Evolutionary conservation across 2,888 invertebrate genomes (phyloP).

Genomic region (Eilema sororculum): DNA sequence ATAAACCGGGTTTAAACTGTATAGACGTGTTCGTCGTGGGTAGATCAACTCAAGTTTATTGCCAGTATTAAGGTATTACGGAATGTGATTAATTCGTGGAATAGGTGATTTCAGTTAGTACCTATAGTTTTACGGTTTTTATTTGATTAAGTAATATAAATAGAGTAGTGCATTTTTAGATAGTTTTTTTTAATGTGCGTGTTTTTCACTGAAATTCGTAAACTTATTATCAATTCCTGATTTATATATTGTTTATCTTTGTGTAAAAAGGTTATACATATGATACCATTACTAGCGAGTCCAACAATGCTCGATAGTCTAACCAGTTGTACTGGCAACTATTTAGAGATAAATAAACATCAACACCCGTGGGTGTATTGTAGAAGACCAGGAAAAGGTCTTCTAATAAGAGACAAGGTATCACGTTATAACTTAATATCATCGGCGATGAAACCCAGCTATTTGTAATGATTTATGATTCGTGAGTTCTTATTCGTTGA

Average conservation of each 20-base stretch:
- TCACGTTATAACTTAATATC: too few species aligned
- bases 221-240: too few species aligned
- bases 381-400: too few species aligned
- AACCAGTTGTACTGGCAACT: background rate
- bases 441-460: too few species aligned
- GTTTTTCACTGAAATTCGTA: too few species aligned
- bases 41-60: constrained; percentile 23
- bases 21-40: constrained; percentile 21
- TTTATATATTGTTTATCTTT: background rate
- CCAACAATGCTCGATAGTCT: background rate
- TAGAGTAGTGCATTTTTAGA: too few species aligned
- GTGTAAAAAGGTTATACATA: background rate
- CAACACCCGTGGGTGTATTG: too few species aligned
- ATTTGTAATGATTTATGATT: too few species aligned
- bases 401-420: too few species aligned
- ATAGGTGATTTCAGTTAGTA: constrained; percentile 3
- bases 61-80: constrained; percentile 19
- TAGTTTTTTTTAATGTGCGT: too few species aligned
- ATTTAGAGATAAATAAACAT: background rate
- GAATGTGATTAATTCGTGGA: constrained; percentile 13
- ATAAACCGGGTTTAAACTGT: constrained; percentile 17
- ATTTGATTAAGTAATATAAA: too few species aligned
- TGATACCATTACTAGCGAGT: background rate
- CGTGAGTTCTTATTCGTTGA: background rate
- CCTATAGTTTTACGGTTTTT: background rate